Conservation (phyloP, 2,113 vertebrate genomes). For the Nyctereutes procyonoides region DNA sequence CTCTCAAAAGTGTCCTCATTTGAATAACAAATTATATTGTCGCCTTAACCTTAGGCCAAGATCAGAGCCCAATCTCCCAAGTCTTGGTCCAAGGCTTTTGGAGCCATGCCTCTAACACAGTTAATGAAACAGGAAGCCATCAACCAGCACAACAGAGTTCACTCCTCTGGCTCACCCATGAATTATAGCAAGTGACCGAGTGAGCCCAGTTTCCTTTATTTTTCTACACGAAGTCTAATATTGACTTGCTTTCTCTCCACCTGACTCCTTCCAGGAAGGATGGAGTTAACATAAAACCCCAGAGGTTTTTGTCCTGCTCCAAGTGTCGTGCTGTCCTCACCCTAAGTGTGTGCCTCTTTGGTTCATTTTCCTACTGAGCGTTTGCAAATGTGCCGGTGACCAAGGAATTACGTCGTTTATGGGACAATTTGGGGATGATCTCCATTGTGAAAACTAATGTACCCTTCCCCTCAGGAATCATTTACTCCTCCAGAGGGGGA, state of each 20-base stretch:
- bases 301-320: not conserved
- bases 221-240: not conserved
- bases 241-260: not conserved
- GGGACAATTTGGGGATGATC: not conserved
- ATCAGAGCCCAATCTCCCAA: not conserved
- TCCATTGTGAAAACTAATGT: not conserved
- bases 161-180: constrained; percentile 47
- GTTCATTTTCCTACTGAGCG: not conserved
- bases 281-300: not conserved
- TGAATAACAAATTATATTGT: not conserved
- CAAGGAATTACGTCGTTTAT: not conserved
- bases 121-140: not conserved
- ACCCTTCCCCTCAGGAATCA: not conserved
- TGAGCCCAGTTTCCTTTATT: not conserved
- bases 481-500: not conserved
- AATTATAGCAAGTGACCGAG: constrained; percentile 52
- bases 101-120: not conserved
- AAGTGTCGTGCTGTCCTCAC: not conserved
- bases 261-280: not conserved
- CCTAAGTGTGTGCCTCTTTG: not conserved
- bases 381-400: not conserved
- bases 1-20: not conserved
- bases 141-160: not conserved
- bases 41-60: not conserved
- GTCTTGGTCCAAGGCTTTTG: not conserved